Base-by-base conservation (phyloP, 2,797 vertebrate species). In the Thaleichthys pacificus region DNA sequence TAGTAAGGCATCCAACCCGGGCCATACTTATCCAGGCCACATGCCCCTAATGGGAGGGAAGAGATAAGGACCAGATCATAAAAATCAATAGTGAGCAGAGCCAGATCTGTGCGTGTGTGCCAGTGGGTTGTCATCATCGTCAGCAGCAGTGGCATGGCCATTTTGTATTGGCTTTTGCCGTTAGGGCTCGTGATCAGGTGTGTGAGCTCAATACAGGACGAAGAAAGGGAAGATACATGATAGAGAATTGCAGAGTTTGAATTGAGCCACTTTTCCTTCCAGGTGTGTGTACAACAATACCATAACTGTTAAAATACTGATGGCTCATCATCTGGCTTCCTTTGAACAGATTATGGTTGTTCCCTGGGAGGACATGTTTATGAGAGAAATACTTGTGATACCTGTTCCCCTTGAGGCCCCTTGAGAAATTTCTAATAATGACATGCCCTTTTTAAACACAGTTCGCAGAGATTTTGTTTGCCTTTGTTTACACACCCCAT, bases 21-120 rank as follows among this genome's bases (percentile, higher is more conserved):
- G 76, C 73, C 68, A 85, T 77, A 79, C 77, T 76, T 77, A 83
- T 88, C 88, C 84, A 84, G 86, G 75, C 74, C 57, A 68, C 62
- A 76, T 60, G 47, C 51, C 78, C 66, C 66, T 90, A 89, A 88
- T 88, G 80, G 84, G 15, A n/a, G 51, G 51, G 51, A 87, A 80
- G 80, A 51, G 85, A 90, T 88, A 69, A 77, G 68, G 61, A 77
- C 74, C 21, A 17, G 65, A 71, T 70, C 74, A 69, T 79, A 69
- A 14, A 12, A 77, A 80, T 82, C 79, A 63, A 77, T 85, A 71
- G 69, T 69, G 77, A 80, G 77, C 73, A 79, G 80, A 57, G 63
- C 74, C 85, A 80, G 78, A 82, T 71, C 74, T 17, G 12, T 68
- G 32, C 8, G 7, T 35, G 32, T 35, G 7, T 35, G 7, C 32